Conservation (phyloP, 2,888 invertebrate species). For the Thecophora atra region DNA sequence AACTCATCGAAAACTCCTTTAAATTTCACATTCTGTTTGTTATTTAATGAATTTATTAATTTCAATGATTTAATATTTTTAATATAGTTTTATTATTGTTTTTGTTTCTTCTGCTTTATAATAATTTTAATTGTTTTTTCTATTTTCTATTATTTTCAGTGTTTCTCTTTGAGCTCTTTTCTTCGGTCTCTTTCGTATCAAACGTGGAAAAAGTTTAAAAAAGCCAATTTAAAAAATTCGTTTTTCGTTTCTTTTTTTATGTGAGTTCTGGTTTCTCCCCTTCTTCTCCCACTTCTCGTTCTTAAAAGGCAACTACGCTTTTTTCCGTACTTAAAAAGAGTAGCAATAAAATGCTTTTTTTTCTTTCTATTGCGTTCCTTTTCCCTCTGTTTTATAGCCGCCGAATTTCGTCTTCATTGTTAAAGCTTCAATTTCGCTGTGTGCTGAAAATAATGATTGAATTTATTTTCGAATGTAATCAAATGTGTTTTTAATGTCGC, state of each 20-base stretch:
- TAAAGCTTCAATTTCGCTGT: background rate
- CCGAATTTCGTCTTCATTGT: background rate
- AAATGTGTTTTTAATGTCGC: background rate
- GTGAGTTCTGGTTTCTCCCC: background rate
- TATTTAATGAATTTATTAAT: no score
- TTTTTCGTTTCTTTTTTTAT: background rate
- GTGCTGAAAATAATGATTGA: background rate
- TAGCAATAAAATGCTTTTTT: no score
- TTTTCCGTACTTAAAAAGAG: no score
- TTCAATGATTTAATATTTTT: no score
- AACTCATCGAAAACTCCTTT: no score
- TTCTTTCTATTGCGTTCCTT: no score
- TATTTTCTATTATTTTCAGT: background rate
- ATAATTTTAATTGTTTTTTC: background rate
- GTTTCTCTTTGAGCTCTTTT: background rate
- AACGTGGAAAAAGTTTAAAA: no score
- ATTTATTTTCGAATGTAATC: slow-evolving; percentile 11
- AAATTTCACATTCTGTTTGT: no score
- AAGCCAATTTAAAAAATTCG: background rate
- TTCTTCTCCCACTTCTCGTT: no score
- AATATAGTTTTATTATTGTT: background rate
- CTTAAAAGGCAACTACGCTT: no score
- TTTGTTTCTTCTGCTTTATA: background rate
- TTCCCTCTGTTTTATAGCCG: no score
- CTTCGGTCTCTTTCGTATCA: no score